Evolutionary conservation across 2,888 invertebrate species (phyloP).

Genomic region (Lordiphosa andalusiaca): DNA sequence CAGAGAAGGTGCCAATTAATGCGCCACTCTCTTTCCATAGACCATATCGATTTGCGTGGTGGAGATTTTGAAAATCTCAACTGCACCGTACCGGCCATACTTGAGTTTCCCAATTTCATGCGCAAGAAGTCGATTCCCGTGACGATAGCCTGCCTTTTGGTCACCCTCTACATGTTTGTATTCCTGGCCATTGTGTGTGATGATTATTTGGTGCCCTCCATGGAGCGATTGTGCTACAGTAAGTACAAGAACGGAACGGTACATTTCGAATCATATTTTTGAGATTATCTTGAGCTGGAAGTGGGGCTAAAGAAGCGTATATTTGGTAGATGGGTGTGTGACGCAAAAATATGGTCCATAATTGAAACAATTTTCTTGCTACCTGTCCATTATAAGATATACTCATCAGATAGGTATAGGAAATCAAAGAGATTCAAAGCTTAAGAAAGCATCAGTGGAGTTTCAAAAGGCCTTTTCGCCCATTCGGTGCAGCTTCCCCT

Average conservation of each 20-base stretch:
- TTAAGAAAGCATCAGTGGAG: no score
- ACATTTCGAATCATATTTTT: no score
- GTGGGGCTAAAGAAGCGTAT: no score
- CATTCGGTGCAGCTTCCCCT: no score
- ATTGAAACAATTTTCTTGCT: no score
- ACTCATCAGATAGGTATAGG: no score
- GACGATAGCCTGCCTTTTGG: conserved; percentile 41
- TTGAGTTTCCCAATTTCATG: conserved; percentile 91
- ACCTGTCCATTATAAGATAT: no score
- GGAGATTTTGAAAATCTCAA: conserved; percentile 76
- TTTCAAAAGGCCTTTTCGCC: no score
- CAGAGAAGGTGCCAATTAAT: fast-evolving
- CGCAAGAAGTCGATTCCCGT: conserved; percentile 73
- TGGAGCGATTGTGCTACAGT: conserved; percentile 92
- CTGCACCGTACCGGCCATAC: conserved; percentile 89
- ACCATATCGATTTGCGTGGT: background rate
- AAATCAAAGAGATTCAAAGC: no score
- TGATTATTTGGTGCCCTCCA: conserved; percentile 94
- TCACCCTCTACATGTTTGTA: conserved; percentile 87
- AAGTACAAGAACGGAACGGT: conserved; percentile 79
- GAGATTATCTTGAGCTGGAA: no score
- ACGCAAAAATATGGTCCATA: no score
- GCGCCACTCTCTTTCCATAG: background rate
- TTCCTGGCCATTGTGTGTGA: conserved; percentile 93
- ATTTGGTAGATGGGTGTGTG: no score